Percentiles rank a stretch among this genome's conserved stretches.
Evolutionary conservation across 1,140 invertebrate genomes (phyloP).

Genomic region (Macrobrachium nipponense): DNA sequence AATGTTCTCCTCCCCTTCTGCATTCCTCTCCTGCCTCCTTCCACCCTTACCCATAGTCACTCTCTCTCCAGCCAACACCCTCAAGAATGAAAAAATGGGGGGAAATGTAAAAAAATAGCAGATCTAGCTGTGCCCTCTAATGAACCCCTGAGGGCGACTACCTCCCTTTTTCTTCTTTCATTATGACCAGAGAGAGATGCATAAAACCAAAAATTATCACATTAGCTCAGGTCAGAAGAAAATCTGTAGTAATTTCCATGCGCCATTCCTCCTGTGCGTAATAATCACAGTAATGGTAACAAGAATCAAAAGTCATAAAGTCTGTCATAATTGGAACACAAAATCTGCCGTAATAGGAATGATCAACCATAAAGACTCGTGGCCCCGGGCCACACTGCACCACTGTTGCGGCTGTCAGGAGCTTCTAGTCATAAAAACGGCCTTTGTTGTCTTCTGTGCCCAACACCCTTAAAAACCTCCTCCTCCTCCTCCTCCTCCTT

Average conservation of each 20-base stretch:
- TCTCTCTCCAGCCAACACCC: background rate
- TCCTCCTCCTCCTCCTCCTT: too few species aligned
- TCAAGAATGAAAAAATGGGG: too few species aligned
- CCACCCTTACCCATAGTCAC: background rate
- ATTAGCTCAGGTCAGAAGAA: background rate
- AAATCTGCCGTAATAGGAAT: slow-evolving; percentile 16
- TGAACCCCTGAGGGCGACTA: background rate
- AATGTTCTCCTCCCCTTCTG: background rate
- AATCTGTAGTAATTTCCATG: background rate
- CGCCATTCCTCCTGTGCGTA: background rate
- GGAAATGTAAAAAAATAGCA: background rate
- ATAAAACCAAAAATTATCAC: background rate
- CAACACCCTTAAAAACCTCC: too few species aligned
- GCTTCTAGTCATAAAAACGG: too few species aligned
- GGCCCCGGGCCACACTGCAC: background rate
- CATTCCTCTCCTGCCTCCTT: background rate
- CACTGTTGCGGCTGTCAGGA: background rate
- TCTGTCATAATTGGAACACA: slow-evolving; percentile 21
- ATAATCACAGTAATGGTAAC: slow-evolving; percentile 10
- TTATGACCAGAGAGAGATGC: background rate
- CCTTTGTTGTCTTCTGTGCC: too few species aligned
- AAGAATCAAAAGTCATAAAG: slow-evolving; percentile 20
- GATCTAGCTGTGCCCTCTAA: background rate
- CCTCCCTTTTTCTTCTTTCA: slow-evolving; percentile 3
- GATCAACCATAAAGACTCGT: background rate